Base-by-base conservation (phyloP, 2,797 vertebrate species). In the Arremon brunneinucha region DNA sequence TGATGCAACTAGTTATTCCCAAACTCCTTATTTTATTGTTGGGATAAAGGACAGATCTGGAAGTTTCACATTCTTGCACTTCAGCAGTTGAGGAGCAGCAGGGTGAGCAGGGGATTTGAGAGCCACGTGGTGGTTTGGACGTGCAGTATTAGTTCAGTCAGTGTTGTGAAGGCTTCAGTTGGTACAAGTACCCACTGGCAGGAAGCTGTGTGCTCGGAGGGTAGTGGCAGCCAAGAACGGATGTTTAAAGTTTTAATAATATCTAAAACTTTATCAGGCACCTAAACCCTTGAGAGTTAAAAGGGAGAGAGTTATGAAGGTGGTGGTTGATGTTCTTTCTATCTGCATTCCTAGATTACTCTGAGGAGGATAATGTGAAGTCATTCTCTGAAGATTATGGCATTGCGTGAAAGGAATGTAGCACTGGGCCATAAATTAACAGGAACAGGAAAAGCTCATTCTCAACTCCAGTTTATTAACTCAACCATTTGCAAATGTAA, bases 311-410 rank as follows among this genome's bases (percentile, higher is more conserved):
- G 57, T 80, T 59, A 28, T 3, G 53, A 89, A 68, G 47, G 46
- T 74, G 68, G 26, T 69, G 30, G 84, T 53, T 94, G 75, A n/a
- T 83, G 57, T 85, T 87, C 85, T 87, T 77, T 87, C 14, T 87
- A 21, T 89, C 44, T 91, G 69, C 93, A 70, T 96, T 96, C 87
- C 90, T 92, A 80, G 90, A 95, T 94, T 91, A 80, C 72, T 92
- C 59, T 49, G 41, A 83, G 65, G 37, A 89, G 65, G 65, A 67
- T 88, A 81, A 83, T 20, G 28, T 83, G 65, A 89, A 87, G 28
- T 91, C 52, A 39, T 59, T 95, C 23, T n/a, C 67, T 83, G 87
- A 46, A 83, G 70, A 94, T 91, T 86, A 55, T 79, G 79, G 92
- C 63, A 67, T 72, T 94, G 47, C 21, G 41, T 77, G 79, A 92